Evolutionary conservation across 1,140 invertebrate species (phyloP), one percentile per base, ranked within the genome.

Genomic region (Streblospio benedicti): DNA sequence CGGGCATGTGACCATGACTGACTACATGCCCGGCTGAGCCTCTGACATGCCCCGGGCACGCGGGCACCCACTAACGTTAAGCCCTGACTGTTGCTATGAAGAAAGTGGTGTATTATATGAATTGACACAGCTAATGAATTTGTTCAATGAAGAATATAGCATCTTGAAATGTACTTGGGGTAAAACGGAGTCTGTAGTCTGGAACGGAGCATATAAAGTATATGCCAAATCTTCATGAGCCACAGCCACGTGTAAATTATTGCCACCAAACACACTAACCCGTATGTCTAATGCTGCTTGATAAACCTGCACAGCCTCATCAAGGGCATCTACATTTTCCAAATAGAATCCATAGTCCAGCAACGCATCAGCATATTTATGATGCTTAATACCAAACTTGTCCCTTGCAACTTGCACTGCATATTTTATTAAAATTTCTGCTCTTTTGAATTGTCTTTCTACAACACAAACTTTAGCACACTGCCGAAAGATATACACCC

Each of bases 191-290:
- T 70, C 85, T 91, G 73, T 96, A 94, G 78, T 94, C 90, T 47
- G 87, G 83, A 9, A 94, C n/a, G n/a, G n/a, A n/a, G n/a, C 90
- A 74, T 94, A 94, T n/a, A 88, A 84, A 31, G 90, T 89, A 79
- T 94, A 94, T 0, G 90, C 90, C 14, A 94, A 78, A 79, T 93
- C 90, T 79, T 93, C 91, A 75, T 91, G 86, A 27, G 87, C 87
- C 28, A 87, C 83, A 1, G 91, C 91, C 56, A 93, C 86, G 71
- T 87, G 85, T 56, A 94, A 83, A 79, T 91, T 93, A 70, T 84
- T 84, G 65, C 85, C 85, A 9, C 89, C 87, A 80, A 91, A 93
- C 69, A 92, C 84, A 58, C 78, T 74, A 69, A 84, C 83, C 57
- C 89, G 83, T 47, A 88, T 86, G 31, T 82, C 78, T 62, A 93